Conservation (phyloP, 2,797 vertebrate genomes). For the Dryobates pubescens region DNA sequence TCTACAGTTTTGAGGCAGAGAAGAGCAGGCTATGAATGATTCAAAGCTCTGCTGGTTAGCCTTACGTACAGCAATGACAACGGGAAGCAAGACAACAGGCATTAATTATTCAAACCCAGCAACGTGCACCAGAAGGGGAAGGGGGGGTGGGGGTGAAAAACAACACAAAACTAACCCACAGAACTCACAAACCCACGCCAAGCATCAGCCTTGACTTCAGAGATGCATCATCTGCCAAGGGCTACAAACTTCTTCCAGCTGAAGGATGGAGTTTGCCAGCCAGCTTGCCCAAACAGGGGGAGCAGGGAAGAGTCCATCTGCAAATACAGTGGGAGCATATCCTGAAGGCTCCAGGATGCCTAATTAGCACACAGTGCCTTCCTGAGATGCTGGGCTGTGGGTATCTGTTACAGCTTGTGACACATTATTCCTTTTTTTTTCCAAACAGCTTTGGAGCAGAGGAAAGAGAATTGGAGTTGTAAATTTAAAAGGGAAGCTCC, state of each 20-base stretch:
- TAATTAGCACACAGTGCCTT: slow-evolving; percentile 39
- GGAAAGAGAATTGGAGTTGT: not conserved
- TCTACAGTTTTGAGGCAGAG: slow-evolving; percentile 22
- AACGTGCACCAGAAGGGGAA: not conserved
- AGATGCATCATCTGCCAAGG: not conserved
- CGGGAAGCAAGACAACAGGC: slow-evolving; percentile 64
- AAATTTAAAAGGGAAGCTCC: not conserved
- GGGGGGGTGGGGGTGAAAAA: not conserved
- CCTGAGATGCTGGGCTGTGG: not conserved
- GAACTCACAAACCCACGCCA: not conserved
- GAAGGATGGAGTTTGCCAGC: not conserved
- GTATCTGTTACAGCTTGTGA: not conserved
- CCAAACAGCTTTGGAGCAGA: not conserved
- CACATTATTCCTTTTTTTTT: not conserved
- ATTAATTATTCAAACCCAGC: slow-evolving; percentile 71
- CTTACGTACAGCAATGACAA: slow-evolving; percentile 65
- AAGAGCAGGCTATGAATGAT: slow-evolving; percentile 67
- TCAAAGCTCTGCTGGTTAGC: slow-evolving; percentile 60
- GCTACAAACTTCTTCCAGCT: not conserved
- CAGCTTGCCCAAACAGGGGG: not conserved
- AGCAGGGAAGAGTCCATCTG: not conserved
- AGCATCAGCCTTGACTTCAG: not conserved
- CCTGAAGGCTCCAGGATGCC: slow-evolving; percentile 43
- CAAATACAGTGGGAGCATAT: slow-evolving; percentile 1
- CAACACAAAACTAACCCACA: no score